Base-by-base conservation (phyloP, 2,113 vertebrate genomes). In the Myrmecophaga tridactyla region DNA sequence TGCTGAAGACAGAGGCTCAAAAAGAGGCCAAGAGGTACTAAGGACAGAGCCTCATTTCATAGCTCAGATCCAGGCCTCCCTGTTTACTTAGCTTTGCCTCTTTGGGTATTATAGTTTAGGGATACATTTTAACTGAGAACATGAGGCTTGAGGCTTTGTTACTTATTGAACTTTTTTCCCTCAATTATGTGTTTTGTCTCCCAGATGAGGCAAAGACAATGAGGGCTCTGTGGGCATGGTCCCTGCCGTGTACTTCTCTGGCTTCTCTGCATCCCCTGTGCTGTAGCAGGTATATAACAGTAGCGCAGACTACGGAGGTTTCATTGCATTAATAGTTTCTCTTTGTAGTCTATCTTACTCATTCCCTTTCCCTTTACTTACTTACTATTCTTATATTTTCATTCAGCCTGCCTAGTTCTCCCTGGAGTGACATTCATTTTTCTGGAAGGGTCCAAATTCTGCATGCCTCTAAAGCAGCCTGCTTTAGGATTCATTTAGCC, bases 391-490 rank as follows among this genome's bases (percentile, higher is more conserved):
- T 34, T 72, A 1, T 56, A 13, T 73, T 95, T 84, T 93, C 62
- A 39, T 70, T 92, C 48, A 72, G 5, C 43, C 75, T 96, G 18
- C 23, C 41, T 95, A 43, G 34, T 96, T 97, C 56, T 12, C 31
- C 86, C 36, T 83, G 58, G 46, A 83, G 63, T 96, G 72, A 53
- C n/a, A 4, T 93, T 53, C 67, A 85, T 92, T 81, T 93, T 93
- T 94, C 92, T 73, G 69, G 72, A 85, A 89, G 17, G 31, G 7
- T 89, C 43, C 53, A 93, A 92, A 85, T 94, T 96, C 58, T 96
- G 91, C 48, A 77, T 82, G 85, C 72, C 67, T 96, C 62, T 81
- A 82, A 25, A 94, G 86, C 95, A 90, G 14, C 70, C 92, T 95
- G 51, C 73, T 92, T 96, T 91, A 0, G 0, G 36, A 91, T 94